A percentile compares a stretch with the other conserved stretches of the same genome.
Conservation (phyloP, 2,888 invertebrate genomes). For the Elysia crispata region DNA sequence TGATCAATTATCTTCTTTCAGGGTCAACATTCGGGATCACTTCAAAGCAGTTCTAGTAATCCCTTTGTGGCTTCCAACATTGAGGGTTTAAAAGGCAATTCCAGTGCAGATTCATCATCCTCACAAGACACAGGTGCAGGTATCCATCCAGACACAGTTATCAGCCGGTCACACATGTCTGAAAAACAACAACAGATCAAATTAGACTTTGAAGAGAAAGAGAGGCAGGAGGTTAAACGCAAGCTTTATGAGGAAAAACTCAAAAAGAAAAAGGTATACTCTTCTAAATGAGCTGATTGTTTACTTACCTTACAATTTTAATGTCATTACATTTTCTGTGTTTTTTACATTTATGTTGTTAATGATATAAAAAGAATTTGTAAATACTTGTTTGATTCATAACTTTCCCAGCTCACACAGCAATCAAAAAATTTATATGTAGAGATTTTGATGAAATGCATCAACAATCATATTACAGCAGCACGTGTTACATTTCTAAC, state of each 20-base stretch:
- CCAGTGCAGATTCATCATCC: not conserved
- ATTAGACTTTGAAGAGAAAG: constrained; percentile 67
- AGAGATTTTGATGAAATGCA: too few relatives aligned
- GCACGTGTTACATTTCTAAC: too few relatives aligned
- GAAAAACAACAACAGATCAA: constrained; percentile 68
- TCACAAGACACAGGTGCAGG: constrained; percentile 41
- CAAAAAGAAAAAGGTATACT: constrained; percentile 61
- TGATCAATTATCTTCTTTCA: not conserved
- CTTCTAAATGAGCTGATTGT: too few relatives aligned
- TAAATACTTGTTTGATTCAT: not conserved
- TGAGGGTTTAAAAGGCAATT: not conserved
- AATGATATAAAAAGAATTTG: not conserved
- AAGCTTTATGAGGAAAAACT: constrained; percentile 62
- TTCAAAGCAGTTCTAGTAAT: constrained; percentile 34
- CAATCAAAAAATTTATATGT: too few relatives aligned
- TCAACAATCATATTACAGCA: too few relatives aligned
- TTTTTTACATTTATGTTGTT: not conserved
- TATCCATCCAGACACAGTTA: constrained; percentile 57
- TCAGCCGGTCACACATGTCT: constrained; percentile 66
- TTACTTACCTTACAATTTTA: too few relatives aligned
- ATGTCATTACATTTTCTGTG: not conserved
- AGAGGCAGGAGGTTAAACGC: constrained; percentile 63
- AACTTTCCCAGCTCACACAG: not conserved
- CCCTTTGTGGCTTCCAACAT: constrained; percentile 42
- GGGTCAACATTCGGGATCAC: constrained; percentile 15